Conservation (phyloP, 1,140 invertebrate species). For the Bombus ignitus region DNA sequence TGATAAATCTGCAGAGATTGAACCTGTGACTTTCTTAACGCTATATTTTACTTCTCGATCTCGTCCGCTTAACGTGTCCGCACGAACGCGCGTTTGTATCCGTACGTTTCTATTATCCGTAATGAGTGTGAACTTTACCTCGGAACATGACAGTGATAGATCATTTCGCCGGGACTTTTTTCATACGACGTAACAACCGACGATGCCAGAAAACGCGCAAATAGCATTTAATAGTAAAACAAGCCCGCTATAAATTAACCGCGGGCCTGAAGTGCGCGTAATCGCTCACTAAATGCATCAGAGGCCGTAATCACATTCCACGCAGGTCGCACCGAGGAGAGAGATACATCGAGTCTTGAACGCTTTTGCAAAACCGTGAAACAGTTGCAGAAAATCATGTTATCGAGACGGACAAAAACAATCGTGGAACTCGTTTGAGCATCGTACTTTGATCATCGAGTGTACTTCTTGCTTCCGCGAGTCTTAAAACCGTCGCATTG, state of each 20-base stretch:
- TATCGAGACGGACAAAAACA: neutral
- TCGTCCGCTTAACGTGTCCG: neutral
- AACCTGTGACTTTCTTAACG: no score
- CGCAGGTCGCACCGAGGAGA: neutral
- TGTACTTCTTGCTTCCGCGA: neutral
- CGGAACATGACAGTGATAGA: conserved; percentile 34
- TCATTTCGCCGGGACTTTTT: conserved; percentile 14
- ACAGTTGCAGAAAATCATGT: neutral
- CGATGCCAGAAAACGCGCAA: neutral
- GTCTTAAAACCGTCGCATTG: neutral
- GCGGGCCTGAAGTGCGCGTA: conserved; percentile 18
- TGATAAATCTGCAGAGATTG: neutral
- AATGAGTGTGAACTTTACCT: conserved; percentile 43
- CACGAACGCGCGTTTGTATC: neutral
- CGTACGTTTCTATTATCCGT: conserved; percentile 36
- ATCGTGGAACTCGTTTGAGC: neutral
- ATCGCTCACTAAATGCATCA: conserved; percentile 23
- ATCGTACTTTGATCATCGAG: neutral
- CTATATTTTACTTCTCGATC: neutral
- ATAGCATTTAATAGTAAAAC: conserved; percentile 40
- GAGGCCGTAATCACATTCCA: conserved; percentile 4
- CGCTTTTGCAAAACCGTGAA: neutral
- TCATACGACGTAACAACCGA: neutral
- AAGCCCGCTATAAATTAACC: conserved; percentile 34
- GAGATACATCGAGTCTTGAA: neutral